These are phyloP conservation scores for Andrena minutula DNA, from an alignment of 2,888 invertebrate genomes.

Conservation along the genomic window DNA sequence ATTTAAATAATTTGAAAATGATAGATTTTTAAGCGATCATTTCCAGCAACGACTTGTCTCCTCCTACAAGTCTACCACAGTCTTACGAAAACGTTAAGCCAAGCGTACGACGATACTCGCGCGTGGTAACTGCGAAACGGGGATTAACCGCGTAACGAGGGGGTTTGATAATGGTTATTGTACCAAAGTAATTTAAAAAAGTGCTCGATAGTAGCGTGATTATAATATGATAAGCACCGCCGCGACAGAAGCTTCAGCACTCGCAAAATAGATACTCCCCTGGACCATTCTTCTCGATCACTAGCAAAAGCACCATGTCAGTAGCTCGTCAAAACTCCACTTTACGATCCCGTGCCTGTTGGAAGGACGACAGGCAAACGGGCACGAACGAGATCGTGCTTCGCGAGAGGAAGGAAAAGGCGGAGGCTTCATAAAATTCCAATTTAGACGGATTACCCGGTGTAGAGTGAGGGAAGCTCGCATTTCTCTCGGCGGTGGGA, in stretches of 20 bases:
- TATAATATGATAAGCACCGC: not conserved
- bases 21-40: no score
- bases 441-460: slow-evolving; percentile 53
- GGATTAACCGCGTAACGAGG: slow-evolving; percentile 40
- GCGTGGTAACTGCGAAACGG: slow-evolving; percentile 13
- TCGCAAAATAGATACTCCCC: not conserved
- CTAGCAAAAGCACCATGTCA: not conserved
- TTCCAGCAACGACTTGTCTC: slow-evolving; percentile 2
- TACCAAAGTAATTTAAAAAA: slow-evolving; percentile 27
- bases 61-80: not conserved
- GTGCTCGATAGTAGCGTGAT: slow-evolving; percentile 1
- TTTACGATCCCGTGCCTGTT: no score
- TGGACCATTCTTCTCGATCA: not conserved
- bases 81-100: slow-evolving; percentile 15
- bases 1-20: no score
- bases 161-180: slow-evolving; percentile 36
- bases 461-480: slow-evolving; percentile 7
- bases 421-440: slow-evolving; percentile 68
- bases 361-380: not conserved
- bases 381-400: slow-evolving; percentile 8
- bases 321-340: not conserved
- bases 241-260: slow-evolving; percentile 1
- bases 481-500: slow-evolving; percentile 2
- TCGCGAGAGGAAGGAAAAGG: slow-evolving; percentile 20
- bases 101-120: slow-evolving; percentile 5